Evolutionary conservation across 2,888 invertebrate genomes (phyloP), one percentile per base, ranked within the genome.

Genomic region (Tupiocoris notatus): DNA sequence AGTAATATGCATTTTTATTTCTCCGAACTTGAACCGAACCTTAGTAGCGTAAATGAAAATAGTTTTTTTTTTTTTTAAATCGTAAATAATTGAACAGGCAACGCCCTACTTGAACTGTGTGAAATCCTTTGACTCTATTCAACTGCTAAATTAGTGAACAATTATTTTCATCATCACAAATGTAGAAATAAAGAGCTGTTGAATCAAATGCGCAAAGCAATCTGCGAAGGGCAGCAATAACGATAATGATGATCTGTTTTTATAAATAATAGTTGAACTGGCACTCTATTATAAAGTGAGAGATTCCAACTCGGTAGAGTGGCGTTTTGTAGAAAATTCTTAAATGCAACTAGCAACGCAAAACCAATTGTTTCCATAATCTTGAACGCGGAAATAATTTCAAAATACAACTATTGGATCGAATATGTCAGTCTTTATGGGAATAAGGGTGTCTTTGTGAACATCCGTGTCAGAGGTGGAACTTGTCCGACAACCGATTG

Each of bases 391-490:
- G 39, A 54, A 66, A 25, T 3, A 16, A 68, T 25, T 16, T 54
- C 39, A 66, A 16, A 25, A 20, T 17, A 68, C 22, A 58, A 24
- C 56, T 56, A 68, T 68, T 68, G 68, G 68, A 57, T n/a, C 68
- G 57, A 68, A 68, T 66, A 2, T 23, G 58, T 68, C 68, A 68
- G 68, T 68, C 68, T 68, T 68, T 22, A 57, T 20, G 54, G 68
- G 68, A 68, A 68, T 68, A 20, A 68, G 68, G 68, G 68, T 68
- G 68, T 68, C 58, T 58, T 68, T 57, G 22, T 22, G 57, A 68
- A 68, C 68, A 68, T 57, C 68, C 68, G 23, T 68, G 58, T 21
- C 58, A 22, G 68, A 57, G 23, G 57, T 68, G 68, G 58, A 68
- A 57, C 17, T 22, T 57, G 9, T 21, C 39, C 12, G 39, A 16